Evolutionary conservation across 2,888 invertebrate species (phyloP), one percentile per base, ranked within the genome.

Genomic region (Cryptocephalus primarius): DNA sequence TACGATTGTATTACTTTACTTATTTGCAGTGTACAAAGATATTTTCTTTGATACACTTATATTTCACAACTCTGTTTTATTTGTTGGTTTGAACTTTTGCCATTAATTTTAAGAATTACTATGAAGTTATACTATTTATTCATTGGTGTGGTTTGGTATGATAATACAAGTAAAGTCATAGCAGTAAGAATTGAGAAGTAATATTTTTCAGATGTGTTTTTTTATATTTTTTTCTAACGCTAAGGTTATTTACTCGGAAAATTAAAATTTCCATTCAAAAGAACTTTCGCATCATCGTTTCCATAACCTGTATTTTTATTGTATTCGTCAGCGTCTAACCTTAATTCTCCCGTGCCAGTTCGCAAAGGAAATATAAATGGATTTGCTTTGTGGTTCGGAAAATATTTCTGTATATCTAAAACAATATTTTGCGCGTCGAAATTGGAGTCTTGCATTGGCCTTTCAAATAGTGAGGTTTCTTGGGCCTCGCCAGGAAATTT

Each of bases 331-430:
- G 62, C 66, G 60, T 74, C 73, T 48, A 75, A 66, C 56, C 69
- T 68, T 39, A 76, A 60, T 55, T 75, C 70, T 36, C 74, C 75
- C 3, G 74, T 75, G 42, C 74, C 75, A 33, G 73, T 74, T 48
- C 77, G 69, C 55, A 73, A 74, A 4, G 77, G 76, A 54, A 76
- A 77, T 41, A 75, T 69, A 52, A 72, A 68, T n/a, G 59, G 54
- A 33, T 52, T 50, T 4, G 62, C 62, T 40, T 57, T 56, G 50
- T 66, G 63, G 51, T 61, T 58, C 44, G 64, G 62, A 34, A 59
- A 51, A 10, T 62, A 62, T 45, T 55, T 60, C 56, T 63, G 63
- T 44, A 64, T 60, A 50, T 63, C 59, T 49, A 62, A 49, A 44
- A 48, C 51, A 45, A 56, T 45, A 9, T 2, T 36, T n/a, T 36